Base-by-base conservation (phyloP, 2,113 vertebrate species). In the Nannobrachium achirus region DNA sequence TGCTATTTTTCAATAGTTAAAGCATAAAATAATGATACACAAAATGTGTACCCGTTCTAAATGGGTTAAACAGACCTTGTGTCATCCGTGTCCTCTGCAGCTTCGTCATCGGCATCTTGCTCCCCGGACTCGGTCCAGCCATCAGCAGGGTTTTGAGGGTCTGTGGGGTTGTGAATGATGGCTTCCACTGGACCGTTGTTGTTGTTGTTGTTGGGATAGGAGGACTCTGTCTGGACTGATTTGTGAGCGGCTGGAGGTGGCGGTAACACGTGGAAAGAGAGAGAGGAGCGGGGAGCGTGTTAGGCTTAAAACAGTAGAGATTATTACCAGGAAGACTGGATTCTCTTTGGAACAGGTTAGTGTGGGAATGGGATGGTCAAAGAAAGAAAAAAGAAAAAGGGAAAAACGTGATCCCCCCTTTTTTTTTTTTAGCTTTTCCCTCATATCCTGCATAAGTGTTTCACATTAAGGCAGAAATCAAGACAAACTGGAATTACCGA, bases 101-200 rank as follows among this genome's bases (percentile, higher is more conserved):
- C 95, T 75, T 99, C 98, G 0, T 98, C 98, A 0, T 98, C 96
- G 0, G 96, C 96, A 1, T 99, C 98, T 80, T 95, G 95, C 83
- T 97, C 95, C 0, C 84, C 79, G 0, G 94, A 91, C 76, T 96
- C 95, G 0, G 93, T 89, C 7, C 86, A 75, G 2, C 52, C 0
- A 9, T 86, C 76, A 7, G 68, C 57, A 40, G 64, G 13, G 44
- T 61, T 80, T 16, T 83, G 81, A 6, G 53, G 0, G 20, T 82
- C 81, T 1, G 15, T 13, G 2, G 62, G 15, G 48, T 78, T 84
- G 74, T 71, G 85, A 7, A 40, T 7, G 0, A 56, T 59, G 1
- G 74, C 25, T 15, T 40, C 57, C 48, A 72, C 59, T 0, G 89
- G 89, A 4, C 88, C 89, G 25, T 92, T 93, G 82, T 87, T 82